Percentiles rank a stretch among this genome's conserved stretches.
Conservation (phyloP, 1,140 invertebrate genomes). For the Drosophila nebulosa region DNA sequence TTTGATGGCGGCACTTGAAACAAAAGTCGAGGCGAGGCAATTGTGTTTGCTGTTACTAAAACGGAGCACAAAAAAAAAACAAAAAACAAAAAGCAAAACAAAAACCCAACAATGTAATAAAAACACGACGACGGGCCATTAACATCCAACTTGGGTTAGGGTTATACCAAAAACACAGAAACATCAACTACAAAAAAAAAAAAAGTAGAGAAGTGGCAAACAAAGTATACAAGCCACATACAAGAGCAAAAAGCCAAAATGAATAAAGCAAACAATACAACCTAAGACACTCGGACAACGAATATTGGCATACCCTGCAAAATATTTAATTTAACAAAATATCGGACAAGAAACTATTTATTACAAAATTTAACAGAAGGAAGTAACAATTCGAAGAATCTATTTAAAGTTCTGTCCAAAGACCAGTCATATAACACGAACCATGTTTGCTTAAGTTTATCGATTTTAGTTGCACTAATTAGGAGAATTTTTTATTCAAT, state of each 20-base stretch:
- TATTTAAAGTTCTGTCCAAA: too few relatives aligned
- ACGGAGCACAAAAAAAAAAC: conserved; percentile 19
- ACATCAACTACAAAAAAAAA: conserved; percentile 37
- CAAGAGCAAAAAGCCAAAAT: conserved; percentile 27
- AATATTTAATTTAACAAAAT: background rate
- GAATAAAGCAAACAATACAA: conserved; percentile 47
- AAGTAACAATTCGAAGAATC: too few relatives aligned
- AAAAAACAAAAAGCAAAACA: background rate
- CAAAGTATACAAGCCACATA: conserved; percentile 1
- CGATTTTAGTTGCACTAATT: too few relatives aligned
- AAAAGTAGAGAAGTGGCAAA: background rate
- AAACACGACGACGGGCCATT: conserved; percentile 53
- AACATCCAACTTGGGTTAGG: conserved; percentile 21
- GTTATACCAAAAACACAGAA: conserved; percentile 39
- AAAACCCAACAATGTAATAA: conserved; percentile 47
- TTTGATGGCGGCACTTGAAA: conserved; percentile 56
- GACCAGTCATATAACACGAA: too few relatives aligned
- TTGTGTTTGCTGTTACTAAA: conserved; percentile 69
- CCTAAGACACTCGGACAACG: background rate
- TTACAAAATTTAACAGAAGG: too few relatives aligned
- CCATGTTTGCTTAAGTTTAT: too few relatives aligned
- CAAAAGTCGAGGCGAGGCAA: conserved; percentile 59
- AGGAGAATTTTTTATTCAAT: too few relatives aligned
- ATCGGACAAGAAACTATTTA: background rate
- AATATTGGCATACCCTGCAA: background rate